Conservation (phyloP, 2,797 vertebrate genomes). For the Vespertilio murinus region DNA sequence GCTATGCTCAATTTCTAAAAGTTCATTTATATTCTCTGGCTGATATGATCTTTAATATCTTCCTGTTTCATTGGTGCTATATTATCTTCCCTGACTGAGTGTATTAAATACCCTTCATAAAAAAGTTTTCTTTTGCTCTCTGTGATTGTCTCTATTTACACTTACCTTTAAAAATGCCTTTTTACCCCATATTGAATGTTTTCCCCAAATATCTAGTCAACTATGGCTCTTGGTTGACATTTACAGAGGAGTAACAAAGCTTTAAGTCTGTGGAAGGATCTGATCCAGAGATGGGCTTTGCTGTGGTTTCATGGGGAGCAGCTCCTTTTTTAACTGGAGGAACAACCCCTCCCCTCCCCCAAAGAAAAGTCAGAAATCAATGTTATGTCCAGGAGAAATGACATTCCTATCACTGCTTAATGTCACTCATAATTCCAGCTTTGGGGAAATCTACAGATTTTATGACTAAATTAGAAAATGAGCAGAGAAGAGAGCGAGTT, state of each 20-base stretch:
- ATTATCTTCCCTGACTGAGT: neutral
- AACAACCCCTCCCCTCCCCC: too few species aligned
- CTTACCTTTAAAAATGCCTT: neutral
- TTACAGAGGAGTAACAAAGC: neutral
- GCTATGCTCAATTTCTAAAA: slow-evolving; percentile 1
- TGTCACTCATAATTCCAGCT: neutral
- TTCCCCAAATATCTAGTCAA: neutral
- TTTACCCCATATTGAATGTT: neutral
- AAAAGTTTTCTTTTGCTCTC: neutral
- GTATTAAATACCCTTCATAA: neutral
- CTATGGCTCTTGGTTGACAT: neutral
- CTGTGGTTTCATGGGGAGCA: neutral
- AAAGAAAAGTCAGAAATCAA: neutral
- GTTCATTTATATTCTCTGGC: neutral
- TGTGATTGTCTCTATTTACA: neutral
- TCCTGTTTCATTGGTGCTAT: neutral
- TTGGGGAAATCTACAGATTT: neutral
- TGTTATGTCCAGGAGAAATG: neutral
- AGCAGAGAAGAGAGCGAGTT: neutral
- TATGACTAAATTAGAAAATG: neutral
- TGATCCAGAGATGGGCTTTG: neutral
- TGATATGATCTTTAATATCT: neutral
- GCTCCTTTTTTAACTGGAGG: neutral
- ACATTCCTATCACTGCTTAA: neutral
- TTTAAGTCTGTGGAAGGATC: neutral